A percentile compares a stretch with the other conserved stretches of the same genome.
phyloP scores from a whole-genome alignment of 2,888 invertebrate species.

The Pseudolycoriella hygida region DNA sequence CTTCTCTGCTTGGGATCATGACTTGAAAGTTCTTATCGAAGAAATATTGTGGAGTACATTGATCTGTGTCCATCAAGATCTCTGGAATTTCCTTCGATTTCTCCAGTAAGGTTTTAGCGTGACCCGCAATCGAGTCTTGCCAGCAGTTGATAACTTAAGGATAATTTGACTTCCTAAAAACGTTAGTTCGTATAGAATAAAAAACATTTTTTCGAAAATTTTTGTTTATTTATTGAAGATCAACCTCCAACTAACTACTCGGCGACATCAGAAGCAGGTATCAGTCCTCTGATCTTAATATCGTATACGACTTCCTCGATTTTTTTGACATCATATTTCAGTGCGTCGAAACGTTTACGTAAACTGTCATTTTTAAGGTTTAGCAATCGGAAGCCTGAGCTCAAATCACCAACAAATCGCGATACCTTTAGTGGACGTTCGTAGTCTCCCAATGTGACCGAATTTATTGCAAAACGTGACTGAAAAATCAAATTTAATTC shows the following conservation, averaged over 20 bases:
- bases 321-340: constrained; percentile 87
- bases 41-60: no score
- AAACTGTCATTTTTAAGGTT: constrained; percentile 82
- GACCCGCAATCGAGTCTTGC: no score
- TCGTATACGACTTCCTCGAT: constrained; percentile 86
- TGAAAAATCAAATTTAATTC: constrained; percentile 27
- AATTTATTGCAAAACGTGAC: constrained; percentile 66
- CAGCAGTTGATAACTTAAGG: no score
- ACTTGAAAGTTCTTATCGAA: no score
- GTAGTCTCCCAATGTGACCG: constrained; percentile 72
- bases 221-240: no score
- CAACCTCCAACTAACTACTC: neutral
- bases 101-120: no score
- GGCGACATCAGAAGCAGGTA: constrained; percentile 7
- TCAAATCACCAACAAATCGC: constrained; percentile 69
- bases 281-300: constrained; percentile 61
- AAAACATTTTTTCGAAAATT: no score
- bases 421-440: constrained; percentile 65
- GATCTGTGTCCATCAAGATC: no score
- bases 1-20: no score
- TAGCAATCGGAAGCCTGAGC: constrained; percentile 74
- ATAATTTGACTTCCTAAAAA: no score
- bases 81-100: no score
- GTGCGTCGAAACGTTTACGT: constrained; percentile 67
- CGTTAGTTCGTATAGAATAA: no score